Percentiles rank a stretch among this genome's conserved stretches.
Conservation (phyloP, 2,113 vertebrate species). For the Sardina pilchardus region DNA sequence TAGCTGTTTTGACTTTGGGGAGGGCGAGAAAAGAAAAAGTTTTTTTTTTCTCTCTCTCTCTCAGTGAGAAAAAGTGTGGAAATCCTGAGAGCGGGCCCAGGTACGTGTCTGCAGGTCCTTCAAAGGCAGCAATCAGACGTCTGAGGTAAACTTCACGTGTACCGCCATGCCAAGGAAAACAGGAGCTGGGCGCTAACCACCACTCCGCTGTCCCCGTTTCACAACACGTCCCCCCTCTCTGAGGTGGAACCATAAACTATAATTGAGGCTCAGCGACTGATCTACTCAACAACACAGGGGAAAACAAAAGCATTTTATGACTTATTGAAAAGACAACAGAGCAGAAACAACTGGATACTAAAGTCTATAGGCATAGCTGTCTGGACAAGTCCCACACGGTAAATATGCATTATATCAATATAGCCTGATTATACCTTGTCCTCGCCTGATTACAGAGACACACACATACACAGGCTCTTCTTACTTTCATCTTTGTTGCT, state of each 20-base stretch:
- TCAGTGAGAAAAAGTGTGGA: constrained; percentile 27
- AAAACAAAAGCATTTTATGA: constrained; percentile 2
- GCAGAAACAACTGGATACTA: neutral
- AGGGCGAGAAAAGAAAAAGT: neutral
- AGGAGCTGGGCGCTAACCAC: neutral
- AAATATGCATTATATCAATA: neutral
- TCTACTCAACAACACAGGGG: neutral
- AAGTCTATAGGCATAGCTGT: neutral
- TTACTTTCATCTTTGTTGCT: neutral
- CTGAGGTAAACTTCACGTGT: neutral
- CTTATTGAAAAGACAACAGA: neutral
- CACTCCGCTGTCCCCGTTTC: neutral
- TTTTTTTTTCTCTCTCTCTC: constrained; percentile 29
- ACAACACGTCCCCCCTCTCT: neutral
- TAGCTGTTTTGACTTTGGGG: constrained; percentile 43
- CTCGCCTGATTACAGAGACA: neutral
- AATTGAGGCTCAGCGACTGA: neutral
- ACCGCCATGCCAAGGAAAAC: neutral
- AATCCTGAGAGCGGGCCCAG: constrained; percentile 13
- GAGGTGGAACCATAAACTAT: neutral
- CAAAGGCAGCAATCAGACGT: neutral
- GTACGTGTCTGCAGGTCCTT: neutral
- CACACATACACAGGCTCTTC: no score
- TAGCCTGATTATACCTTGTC: neutral
- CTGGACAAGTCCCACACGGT: neutral